These are phyloP conservation scores for Drosophila truncata DNA, from an alignment of 1,140 invertebrate genomes.

Conservation along the genomic window DNA sequence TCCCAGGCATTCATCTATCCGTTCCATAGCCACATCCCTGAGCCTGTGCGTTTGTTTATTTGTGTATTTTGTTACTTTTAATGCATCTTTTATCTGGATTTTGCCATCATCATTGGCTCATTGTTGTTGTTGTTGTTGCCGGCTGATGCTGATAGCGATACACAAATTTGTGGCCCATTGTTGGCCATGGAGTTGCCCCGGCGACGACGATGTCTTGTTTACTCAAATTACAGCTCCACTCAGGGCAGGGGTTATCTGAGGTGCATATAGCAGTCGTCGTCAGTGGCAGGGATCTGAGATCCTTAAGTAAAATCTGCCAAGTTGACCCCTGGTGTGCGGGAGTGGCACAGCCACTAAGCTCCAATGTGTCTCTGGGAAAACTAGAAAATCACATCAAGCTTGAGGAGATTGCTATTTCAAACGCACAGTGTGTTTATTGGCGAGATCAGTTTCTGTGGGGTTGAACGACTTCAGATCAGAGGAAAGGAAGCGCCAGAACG, in stretches of 20 bases:
- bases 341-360: constrained; percentile 49
- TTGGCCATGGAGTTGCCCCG: constrained; percentile 55
- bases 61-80: constrained; percentile 83
- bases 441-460: constrained; percentile 44
- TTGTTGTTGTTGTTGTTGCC: constrained; percentile 41
- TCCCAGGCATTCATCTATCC: constrained; percentile 10
- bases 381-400: constrained; percentile 5
- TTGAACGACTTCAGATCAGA: constrained; percentile 43
- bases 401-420: constrained; percentile 39
- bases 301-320: constrained; percentile 41
- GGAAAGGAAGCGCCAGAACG: constrained; percentile 26
- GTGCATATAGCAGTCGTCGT: constrained; percentile 34
- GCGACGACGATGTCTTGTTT: constrained; percentile 72
- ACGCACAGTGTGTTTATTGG: constrained; percentile 24
- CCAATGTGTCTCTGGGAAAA: constrained; percentile 43
- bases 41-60: constrained; percentile 71
- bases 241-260: constrained; percentile 66
- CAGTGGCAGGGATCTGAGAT: constrained; percentile 12
- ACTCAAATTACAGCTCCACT: constrained; percentile 72
- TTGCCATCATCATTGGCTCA: constrained; percentile 72
- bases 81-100: constrained; percentile 84
- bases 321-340: constrained; percentile 58
- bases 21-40: constrained; percentile 23
- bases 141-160: constrained; percentile 66
- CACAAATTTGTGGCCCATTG: constrained; percentile 79